Conservation (phyloP, 2,888 invertebrate species). For the Coleophora deauratella region DNA sequence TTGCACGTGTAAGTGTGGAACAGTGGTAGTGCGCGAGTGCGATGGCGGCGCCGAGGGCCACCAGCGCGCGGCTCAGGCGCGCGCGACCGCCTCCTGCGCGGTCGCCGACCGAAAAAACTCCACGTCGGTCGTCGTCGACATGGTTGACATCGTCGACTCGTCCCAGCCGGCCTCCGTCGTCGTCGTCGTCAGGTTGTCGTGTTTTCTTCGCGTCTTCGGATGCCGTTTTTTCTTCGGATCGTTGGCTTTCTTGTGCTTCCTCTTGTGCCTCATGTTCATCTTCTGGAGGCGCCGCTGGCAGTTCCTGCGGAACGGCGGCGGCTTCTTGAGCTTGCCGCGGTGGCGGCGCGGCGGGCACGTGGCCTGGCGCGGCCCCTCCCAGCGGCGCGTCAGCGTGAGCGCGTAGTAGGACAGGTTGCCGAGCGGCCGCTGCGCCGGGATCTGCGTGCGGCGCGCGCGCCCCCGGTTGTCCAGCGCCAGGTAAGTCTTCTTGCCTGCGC, state of each 20-base stretch:
- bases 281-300: slow-evolving; percentile 66
- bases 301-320: slow-evolving; percentile 57
- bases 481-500: slow-evolving; percentile 79
- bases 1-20: slow-evolving; percentile 60
- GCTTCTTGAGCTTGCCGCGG: slow-evolving; percentile 58
- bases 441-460: slow-evolving; percentile 81
- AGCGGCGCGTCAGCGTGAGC: slow-evolving; percentile 69
- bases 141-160: slow-evolving; percentile 67
- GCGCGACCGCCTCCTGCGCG: slow-evolving; percentile 71
- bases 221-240: slow-evolving; percentile 69
- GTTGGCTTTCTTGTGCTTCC: slow-evolving; percentile 67
- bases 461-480: slow-evolving; percentile 85
- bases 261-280: slow-evolving; percentile 54
- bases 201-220: slow-evolving; percentile 71
- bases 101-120: slow-evolving; percentile 75
- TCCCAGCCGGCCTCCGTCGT: slow-evolving; percentile 65
- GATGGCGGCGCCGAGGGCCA: slow-evolving; percentile 67
- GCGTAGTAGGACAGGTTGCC: slow-evolving; percentile 85
- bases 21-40: slow-evolving; percentile 67
- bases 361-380: slow-evolving; percentile 47
- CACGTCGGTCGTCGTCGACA: slow-evolving; percentile 66
- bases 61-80: slow-evolving; percentile 63
- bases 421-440: slow-evolving; percentile 78
- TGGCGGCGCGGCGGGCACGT: slow-evolving; percentile 57
- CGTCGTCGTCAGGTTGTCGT: slow-evolving; percentile 61